Evolutionary conservation across 2,113 vertebrate species (phyloP), one percentile per base, ranked within the genome.

Genomic region (Boulengerochromis microlepis): DNA sequence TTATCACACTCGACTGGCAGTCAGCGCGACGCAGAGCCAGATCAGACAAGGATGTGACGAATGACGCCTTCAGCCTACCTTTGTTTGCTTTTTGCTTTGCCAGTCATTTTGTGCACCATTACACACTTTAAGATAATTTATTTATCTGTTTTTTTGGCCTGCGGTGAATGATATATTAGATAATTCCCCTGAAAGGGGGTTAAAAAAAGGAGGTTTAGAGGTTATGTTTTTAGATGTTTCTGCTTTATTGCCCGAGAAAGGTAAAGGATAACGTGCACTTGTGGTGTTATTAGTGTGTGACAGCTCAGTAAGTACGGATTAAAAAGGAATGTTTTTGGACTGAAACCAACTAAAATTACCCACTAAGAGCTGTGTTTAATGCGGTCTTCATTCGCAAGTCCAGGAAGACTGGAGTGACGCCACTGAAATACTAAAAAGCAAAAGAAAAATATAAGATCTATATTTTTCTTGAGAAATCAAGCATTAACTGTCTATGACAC

Each of bases 31-130:
- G 76, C 83, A n/a, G 81, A 87, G 84, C 52, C 33, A 57, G 42
- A 83, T 91, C 94, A 93, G 88, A 86, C 86, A 54, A 89, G 84
- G 80, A 84, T 10, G 8, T 88, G 89, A 93, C 82, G 83, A 91
- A 91, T 42, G 80, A 78, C 57, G 81, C 83, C 40, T 88, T 64
- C 4, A 9, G 86, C 85, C 35, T 54, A 66, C 9, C 33, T 93
- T 94, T 85, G 84, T 80, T 84, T 89, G 84, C 8, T 86, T 92
- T n/a, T 90, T 76, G 82, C 81, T 89, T 91, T 91, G 52, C 84
- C 57, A 82, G 71, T 86, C 45, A 47, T 87, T 90, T 86, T 92
- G 53, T 88, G 82, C 82, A 76, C 90, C 81, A 86, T 90, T 92
- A 94, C 84, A 86, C 81, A 92, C 69, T 69, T 91, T 74, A 24